Percentiles rank a stretch among this genome's conserved stretches.
Conservation (phyloP, 2,888 invertebrate species). For the Copidosoma aretas region DNA sequence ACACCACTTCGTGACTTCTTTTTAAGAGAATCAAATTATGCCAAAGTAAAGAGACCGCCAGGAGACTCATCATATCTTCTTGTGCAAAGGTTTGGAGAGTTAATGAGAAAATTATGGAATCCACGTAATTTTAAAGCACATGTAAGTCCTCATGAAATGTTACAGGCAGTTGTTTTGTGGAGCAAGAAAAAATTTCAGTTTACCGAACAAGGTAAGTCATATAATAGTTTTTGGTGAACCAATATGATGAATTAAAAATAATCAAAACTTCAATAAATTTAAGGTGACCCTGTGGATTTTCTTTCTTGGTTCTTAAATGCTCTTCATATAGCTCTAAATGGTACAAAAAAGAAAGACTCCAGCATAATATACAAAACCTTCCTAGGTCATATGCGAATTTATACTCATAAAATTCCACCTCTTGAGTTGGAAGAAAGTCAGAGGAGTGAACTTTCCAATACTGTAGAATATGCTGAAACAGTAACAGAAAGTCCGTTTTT, state of each 20-base stretch:
- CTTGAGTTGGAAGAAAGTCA: conserved; percentile 90
- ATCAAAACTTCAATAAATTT: background rate
- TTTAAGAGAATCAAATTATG: conserved; percentile 91
- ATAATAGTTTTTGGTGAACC: background rate
- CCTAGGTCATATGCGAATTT: conserved; percentile 88
- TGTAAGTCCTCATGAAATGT: conserved; percentile 99
- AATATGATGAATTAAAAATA: background rate
- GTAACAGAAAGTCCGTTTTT: conserved; percentile 92
- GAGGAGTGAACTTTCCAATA: conserved; percentile 77
- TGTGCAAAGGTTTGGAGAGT: conserved; percentile 92
- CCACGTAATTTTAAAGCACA: conserved; percentile 99
- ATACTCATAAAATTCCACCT: conserved; percentile 90
- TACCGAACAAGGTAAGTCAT: conserved; percentile 85
- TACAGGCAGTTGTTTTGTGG: conserved; percentile 97
- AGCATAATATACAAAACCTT: conserved; percentile 96
- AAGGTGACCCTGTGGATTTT: conserved; percentile 97
- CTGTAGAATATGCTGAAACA: conserved; percentile 87
- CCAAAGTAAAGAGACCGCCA: conserved; percentile 86
- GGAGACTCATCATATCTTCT: conserved; percentile 93
- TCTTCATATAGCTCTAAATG: conserved; percentile 91
- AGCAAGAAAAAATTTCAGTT: conserved; percentile 97
- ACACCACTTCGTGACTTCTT: conserved; percentile 94
- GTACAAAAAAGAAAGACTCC: conserved; percentile 84
- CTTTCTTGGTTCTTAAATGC: conserved; percentile 98
- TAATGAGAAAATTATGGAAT: conserved; percentile 98